Conservation (phyloP, 2,113 vertebrate species). For the Corythornis madagascariensis region DNA sequence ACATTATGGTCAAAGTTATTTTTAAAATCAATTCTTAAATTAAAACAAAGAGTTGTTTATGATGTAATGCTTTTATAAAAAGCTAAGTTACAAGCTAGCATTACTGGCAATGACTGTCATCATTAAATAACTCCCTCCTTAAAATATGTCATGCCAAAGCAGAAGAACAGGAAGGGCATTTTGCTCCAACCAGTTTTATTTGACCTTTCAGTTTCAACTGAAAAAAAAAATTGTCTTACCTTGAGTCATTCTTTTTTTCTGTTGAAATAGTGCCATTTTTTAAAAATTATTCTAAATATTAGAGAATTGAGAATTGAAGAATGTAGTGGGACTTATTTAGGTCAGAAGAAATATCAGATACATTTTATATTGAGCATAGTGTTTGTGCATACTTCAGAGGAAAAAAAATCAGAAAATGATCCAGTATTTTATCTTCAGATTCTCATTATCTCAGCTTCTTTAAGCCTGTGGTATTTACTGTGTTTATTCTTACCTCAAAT, state of each 20-base stretch:
- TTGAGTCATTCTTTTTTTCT: neutral
- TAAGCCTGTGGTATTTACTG: neutral
- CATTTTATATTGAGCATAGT: neutral
- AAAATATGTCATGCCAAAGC: neutral
- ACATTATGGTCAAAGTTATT: neutral
- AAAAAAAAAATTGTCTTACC: neutral
- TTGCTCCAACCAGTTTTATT: neutral
- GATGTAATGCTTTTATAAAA: fast-evolving
- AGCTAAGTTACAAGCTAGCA: neutral
- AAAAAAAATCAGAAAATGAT: neutral
- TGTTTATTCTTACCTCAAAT: conserved; percentile 1
- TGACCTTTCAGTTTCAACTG: neutral
- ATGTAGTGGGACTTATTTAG: neutral
- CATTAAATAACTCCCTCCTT: neutral
- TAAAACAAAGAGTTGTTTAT: neutral
- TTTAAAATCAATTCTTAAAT: neutral
- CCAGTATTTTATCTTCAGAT: neutral
- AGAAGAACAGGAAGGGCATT: neutral
- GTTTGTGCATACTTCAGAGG: neutral
- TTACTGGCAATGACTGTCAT: neutral
- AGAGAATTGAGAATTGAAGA: neutral
- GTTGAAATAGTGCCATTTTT: neutral
- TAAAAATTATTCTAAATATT: neutral
- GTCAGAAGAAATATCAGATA: neutral
- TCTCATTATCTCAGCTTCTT: neutral